A percentile compares a stretch with the other conserved stretches of the same genome.
phyloP scores from a whole-genome alignment of 2,888 invertebrate genomes.

The Drosophila helvetica region DNA sequence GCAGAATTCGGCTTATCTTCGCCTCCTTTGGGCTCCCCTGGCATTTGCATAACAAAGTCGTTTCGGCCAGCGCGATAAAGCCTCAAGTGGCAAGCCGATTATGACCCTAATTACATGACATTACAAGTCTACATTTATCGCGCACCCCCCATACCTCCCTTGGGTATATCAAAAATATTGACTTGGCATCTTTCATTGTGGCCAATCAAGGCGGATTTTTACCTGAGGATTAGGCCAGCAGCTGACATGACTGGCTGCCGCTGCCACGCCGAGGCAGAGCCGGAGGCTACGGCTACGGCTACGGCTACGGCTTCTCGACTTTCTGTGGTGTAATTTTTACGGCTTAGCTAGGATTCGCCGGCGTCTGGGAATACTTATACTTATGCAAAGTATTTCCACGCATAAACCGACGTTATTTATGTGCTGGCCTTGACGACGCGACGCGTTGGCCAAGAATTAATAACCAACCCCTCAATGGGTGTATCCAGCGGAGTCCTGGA shows the following conservation, averaged over 20 bases:
- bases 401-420: constrained; percentile 71
- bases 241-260: constrained; percentile 81
- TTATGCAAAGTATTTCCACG: constrained; percentile 73
- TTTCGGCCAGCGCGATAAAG: constrained; percentile 56
- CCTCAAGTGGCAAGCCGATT: constrained; percentile 80
- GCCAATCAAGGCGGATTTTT: constrained; percentile 62
- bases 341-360: constrained; percentile 65
- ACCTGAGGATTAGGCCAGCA: constrained; percentile 81
- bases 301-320: constrained; percentile 57
- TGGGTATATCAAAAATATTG: constrained; percentile 63
- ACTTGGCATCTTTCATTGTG: constrained; percentile 59
- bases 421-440: constrained; percentile 36
- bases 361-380: constrained; percentile 56
- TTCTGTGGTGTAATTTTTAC: constrained; percentile 66
- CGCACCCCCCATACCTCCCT: constrained; percentile 10
- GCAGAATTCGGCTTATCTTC: constrained; percentile 5
- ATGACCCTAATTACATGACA: constrained; percentile 82
- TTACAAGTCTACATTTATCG: constrained; percentile 78
- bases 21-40: constrained; percentile 2
- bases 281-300: neutral
- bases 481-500: neutral
- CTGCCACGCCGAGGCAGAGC: neutral
- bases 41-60: constrained; percentile 76
- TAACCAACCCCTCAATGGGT: constrained; percentile 62
- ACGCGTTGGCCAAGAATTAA: constrained; percentile 71